phyloP scores from a whole-genome alignment of 2,888 invertebrate species.

The Drosophila putrida region DNA sequence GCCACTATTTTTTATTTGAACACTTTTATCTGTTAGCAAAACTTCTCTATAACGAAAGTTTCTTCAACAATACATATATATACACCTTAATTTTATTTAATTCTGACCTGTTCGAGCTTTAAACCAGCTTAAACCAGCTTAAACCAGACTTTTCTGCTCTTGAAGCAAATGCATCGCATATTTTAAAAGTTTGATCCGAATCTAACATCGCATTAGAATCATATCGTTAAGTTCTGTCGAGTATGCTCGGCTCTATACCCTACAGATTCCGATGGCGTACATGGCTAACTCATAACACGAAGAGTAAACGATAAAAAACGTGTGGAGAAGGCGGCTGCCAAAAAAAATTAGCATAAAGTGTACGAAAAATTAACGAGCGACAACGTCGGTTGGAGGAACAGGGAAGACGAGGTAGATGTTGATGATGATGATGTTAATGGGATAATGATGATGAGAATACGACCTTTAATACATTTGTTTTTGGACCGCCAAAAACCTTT shows the following conservation, averaged over 20 bases:
- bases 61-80: too few species aligned
- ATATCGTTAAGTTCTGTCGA: background rate
- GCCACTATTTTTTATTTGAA: too few species aligned
- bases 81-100: too few species aligned
- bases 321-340: slow-evolving; percentile 50
- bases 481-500: slow-evolving; percentile 27
- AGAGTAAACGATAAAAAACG: slow-evolving; percentile 44
- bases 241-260: slow-evolving; percentile 13
- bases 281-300: slow-evolving; percentile 45
- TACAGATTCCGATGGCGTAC: slow-evolving; percentile 20
- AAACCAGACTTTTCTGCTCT: too few species aligned
- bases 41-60: too few species aligned
- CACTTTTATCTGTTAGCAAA: too few species aligned
- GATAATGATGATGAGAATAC: slow-evolving; percentile 43
- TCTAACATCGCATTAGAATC: background rate
- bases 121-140: too few species aligned
- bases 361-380: slow-evolving; percentile 72
- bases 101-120: too few species aligned
- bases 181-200: too few species aligned
- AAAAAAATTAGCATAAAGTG: slow-evolving; percentile 78
- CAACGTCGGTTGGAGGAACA: slow-evolving; percentile 49
- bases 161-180: too few species aligned
- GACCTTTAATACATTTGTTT: slow-evolving; percentile 67
- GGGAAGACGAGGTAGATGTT: slow-evolving; percentile 4
- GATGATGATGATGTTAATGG: slow-evolving; percentile 8